Conservation (phyloP, 2,888 invertebrate species). For the Sinodicranocentrus sp. region DNA sequence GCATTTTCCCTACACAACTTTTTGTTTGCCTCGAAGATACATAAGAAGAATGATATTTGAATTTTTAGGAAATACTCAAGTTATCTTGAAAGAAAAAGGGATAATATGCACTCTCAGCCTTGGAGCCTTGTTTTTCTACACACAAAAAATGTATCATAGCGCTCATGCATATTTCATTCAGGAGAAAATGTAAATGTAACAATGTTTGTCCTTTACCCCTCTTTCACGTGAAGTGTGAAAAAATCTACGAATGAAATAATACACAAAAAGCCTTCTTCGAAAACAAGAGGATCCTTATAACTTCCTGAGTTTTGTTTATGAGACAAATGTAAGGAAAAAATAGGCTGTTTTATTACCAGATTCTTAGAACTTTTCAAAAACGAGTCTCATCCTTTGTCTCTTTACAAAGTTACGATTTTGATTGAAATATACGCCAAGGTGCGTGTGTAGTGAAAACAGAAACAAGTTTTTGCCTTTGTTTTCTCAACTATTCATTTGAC, state of each 20-base stretch:
- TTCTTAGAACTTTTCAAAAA: too few relatives aligned
- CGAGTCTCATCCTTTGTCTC: too few relatives aligned
- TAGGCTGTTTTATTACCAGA: not conserved
- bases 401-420: too few relatives aligned
- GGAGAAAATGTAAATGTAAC: constrained; percentile 22
- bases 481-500: too few relatives aligned
- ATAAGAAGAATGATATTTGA: too few relatives aligned
- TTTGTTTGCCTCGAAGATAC: too few relatives aligned
- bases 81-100: not conserved
- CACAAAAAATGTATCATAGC: not conserved
- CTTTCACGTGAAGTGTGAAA: too few relatives aligned
- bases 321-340: not conserved
- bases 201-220: constrained; percentile 11
- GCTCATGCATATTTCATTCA: constrained; percentile 23
- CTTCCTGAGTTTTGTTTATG: constrained; percentile 22
- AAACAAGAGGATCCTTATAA: constrained; percentile 14
- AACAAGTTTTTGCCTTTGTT: too few relatives aligned
- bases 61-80: not conserved
- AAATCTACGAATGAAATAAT: too few relatives aligned
- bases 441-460: too few relatives aligned
- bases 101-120: not conserved
- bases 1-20: too few relatives aligned
- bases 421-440: constrained; percentile 11
- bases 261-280: not conserved
- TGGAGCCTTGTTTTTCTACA: not conserved